A percentile compares a stretch with the other conserved stretches of the same genome.
These are phyloP conservation scores for Papio anubis DNA, from an alignment of 2,113 vertebrate genomes.

Conservation along the genomic window DNA sequence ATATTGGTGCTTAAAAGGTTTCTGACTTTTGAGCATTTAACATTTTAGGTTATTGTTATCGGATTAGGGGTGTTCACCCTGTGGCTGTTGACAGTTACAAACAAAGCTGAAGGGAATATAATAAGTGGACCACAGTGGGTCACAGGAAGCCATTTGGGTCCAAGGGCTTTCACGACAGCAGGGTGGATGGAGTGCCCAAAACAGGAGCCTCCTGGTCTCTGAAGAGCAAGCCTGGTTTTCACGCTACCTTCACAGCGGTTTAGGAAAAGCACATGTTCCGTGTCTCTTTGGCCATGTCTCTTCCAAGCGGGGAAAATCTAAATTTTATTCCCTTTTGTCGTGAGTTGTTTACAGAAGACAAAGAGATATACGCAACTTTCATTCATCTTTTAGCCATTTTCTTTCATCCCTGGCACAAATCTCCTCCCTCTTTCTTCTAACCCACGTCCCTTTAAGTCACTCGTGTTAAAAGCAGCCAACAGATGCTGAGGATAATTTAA, in stretches of 20 bases:
- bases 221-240: not conserved
- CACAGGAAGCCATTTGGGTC: not conserved
- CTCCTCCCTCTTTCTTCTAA: not conserved
- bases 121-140: too few species aligned
- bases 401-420: not conserved
- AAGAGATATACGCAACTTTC: not conserved
- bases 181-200: not conserved
- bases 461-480: conserved; percentile 74
- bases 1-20: not conserved
- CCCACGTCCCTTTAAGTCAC: conserved; percentile 62
- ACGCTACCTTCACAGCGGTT: not conserved
- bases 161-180: not conserved
- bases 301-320: not conserved
- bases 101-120: not conserved
- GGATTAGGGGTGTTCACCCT: not conserved
- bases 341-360: not conserved
- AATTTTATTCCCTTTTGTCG: not conserved
- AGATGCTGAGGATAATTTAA: conserved; percentile 55
- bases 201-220: not conserved
- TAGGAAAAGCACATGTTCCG: not conserved
- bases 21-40: not conserved
- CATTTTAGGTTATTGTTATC: not conserved
- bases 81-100: not conserved
- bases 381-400: not conserved
- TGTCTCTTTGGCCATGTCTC: not conserved